Base-by-base conservation (phyloP, 2,888 invertebrate species). In the Gisinianus flammeolus region DNA sequence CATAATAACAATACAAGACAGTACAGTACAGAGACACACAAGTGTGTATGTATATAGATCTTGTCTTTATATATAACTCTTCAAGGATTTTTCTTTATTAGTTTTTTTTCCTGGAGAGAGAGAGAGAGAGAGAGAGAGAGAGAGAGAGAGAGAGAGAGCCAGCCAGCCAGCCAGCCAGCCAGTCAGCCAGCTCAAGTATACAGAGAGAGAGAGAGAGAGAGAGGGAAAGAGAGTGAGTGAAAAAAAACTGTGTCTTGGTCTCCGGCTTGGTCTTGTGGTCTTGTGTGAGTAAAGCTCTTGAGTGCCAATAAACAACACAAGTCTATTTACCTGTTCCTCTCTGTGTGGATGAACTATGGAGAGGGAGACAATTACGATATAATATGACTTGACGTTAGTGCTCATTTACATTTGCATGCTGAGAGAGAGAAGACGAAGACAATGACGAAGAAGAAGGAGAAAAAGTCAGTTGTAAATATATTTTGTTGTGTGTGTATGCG, bases 381-480 rank as follows among this genome's bases (percentile, higher is more conserved):
- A 24, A 35, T 69, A 69, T 58, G 58, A 58, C 58, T 69, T 69
- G 69, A 69, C 69, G 35, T 44, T 69, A 44, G 22, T 22, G 24
- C 69, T 69, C 69, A 69, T 69, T 69, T 69, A 69, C 69, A 69
- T 69, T 69, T 44, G 69, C 69, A 35, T 68, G 33, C 68, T 68
- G 44, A 33, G 69, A 44, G 44, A 6, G 8, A 44, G 8, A 6
- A 44, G 44, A 44, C 2, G 19, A 6, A 44, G 44, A 44, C 2
- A 44, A n/a, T n/a, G n/a, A n/a, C n/a, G 44, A 44, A 35, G 35
- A 12, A 35, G 35, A 35, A 35, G 35, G 44, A 44, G 44, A 44
- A 44, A 44, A 44, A 19, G 44, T 44, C 16, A 19, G 44, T 16
- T 62, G 26, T 10, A 62, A 62, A 62, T 8, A 24, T 12, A 26